Conservation (phyloP, 1,140 invertebrate genomes). For the Hypothenemus hampei region DNA sequence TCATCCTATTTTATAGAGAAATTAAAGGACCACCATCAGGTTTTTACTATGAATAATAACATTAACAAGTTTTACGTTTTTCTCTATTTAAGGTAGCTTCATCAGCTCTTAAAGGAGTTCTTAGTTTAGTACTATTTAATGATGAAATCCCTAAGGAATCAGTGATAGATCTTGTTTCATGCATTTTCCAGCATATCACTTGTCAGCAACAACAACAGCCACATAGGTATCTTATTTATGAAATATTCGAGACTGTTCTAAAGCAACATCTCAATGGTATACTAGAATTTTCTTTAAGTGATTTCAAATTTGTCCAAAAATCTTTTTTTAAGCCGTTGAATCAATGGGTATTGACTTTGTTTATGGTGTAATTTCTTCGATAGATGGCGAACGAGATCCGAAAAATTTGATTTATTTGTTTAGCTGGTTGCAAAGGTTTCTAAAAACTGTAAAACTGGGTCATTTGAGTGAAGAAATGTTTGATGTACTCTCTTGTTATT, state of each 20-base stretch:
- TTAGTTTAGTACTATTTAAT: constrained; percentile 59
- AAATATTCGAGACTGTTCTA: constrained; percentile 55
- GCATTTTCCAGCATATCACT: constrained; percentile 66
- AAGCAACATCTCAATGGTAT: constrained; percentile 46
- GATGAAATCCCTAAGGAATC: constrained; percentile 53
- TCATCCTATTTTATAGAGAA: constrained; percentile 68
- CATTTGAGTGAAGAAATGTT: constrained; percentile 86
- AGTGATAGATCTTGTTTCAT: constrained; percentile 53
- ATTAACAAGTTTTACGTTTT: constrained; percentile 7
- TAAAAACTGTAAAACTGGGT: constrained; percentile 61
- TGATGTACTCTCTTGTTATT: constrained; percentile 91
- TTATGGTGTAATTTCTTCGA: constrained; percentile 70
- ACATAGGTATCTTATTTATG: constrained; percentile 65
- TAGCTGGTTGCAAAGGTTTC: constrained; percentile 61
- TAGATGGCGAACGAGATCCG: constrained; percentile 88
- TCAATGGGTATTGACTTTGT: constrained; percentile 71
- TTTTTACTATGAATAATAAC: constrained; percentile 51
- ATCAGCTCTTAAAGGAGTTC: constrained; percentile 62
- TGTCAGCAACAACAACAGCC: constrained; percentile 68
- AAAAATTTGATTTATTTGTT: constrained; percentile 79
- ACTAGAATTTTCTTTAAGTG: constrained; percentile 1
- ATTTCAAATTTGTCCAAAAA: constrained; percentile 2
- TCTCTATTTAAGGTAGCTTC: constrained; percentile 58
- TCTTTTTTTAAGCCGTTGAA: constrained; percentile 57
- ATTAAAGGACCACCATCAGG: constrained; percentile 74